Base-by-base conservation (phyloP, 2,888 invertebrate species). In the Nymphalis urticae region DNA sequence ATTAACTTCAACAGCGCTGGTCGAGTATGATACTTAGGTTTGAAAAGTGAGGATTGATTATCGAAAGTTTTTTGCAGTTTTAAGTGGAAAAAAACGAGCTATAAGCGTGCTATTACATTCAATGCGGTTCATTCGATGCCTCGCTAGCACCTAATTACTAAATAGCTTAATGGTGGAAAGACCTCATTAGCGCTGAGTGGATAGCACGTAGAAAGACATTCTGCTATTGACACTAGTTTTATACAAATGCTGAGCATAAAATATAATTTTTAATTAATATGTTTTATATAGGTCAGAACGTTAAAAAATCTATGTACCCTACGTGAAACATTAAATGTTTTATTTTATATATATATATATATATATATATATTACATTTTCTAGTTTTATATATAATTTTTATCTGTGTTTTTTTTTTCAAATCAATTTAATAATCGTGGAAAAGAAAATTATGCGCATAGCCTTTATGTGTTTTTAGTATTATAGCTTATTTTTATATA, bases 141-240 rank as follows among this genome's bases (percentile, higher is more conserved):
- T 75, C 75, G 17, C 84, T 84, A 77, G 79, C 86, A 86, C 87
- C 87, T 88, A 89, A 88, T 89, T 88, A 87, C 86, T 85, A 84
- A 89, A 88, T 85, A 85, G 87, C 85, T 80, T 87, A 89, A 87
- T 88, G 84, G 85, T 85, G 82, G 82, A 83, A 81, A 83, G 82
- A 80, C 75, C 84, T 89, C 86, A 86, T 90, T 88, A 87, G 77
- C 79, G 76, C 75, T 72, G 77, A 86, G 84, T 84, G 81, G 82
- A 80, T 78, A 70, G 75, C 79, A 79, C 80, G 84, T 81, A 79
- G 79, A 82, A 81, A 83, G 79, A 81, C 81, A 56, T 56, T 56
- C 77, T 75, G 77, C 70, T 67, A 75, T 71, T 74, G 76, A 77
- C 77, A 76, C 54, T 56, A 17, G 54, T 32, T 24, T 27, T 53